A percentile compares a stretch with the other conserved stretches of the same genome.
Evolutionary conservation across 2,113 vertebrate species (phyloP).

Genomic region (Candoia aspera): DNA sequence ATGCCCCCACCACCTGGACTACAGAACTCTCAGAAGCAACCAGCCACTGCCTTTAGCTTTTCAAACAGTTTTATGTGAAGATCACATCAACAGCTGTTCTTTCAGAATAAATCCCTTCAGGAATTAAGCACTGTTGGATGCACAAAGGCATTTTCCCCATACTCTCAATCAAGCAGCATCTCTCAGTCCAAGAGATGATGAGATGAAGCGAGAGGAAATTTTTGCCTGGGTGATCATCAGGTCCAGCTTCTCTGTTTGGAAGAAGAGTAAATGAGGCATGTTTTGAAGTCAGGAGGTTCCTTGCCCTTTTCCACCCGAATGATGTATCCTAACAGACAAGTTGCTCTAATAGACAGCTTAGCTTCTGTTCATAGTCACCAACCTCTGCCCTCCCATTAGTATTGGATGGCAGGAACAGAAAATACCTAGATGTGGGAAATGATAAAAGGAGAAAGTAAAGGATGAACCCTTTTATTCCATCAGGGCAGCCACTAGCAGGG

Average conservation of each 20-base stretch:
- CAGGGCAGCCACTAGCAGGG: background rate
- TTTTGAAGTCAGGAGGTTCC: background rate
- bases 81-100: slow-evolving; percentile 6
- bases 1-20: background rate
- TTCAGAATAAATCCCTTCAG: background rate
- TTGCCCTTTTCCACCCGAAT: slow-evolving; percentile 8
- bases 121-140: slow-evolving; percentile 5
- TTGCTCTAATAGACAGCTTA: slow-evolving; percentile 16
- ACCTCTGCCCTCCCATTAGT: slow-evolving; percentile 13
- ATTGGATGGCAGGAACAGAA: slow-evolving; percentile 11
- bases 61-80: background rate
- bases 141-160: slow-evolving; percentile 20
- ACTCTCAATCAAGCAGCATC: background rate
- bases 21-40: background rate
- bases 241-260: background rate
- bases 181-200: background rate
- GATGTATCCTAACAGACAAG: slow-evolving; percentile 13
- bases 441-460: background rate
- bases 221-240: background rate
- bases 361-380: slow-evolving; percentile 2
- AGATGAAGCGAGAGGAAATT: background rate
- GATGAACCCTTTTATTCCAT: slow-evolving; percentile 5
- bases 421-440: slow-evolving; percentile 4
- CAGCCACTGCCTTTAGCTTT: fast-evolving
- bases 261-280: slow-evolving; percentile 16